Conservation (phyloP, 2,888 invertebrate species). For the Lucinisca nassula region DNA sequence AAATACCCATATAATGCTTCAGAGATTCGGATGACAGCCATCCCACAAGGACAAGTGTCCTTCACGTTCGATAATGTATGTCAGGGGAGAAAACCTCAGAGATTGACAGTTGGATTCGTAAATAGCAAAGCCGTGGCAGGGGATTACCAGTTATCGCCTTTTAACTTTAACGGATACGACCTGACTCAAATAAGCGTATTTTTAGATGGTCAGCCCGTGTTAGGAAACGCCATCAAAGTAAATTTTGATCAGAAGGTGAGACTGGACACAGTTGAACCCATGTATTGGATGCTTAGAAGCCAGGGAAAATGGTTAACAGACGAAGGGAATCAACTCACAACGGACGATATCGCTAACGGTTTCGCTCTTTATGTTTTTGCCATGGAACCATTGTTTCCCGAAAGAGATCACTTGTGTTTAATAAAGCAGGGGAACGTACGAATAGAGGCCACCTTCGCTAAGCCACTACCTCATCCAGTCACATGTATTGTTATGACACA, state of each 20-base stretch:
- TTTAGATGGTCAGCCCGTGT: slow-evolving; percentile 16
- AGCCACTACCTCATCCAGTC: slow-evolving; percentile 9
- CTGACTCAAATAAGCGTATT: slow-evolving; percentile 26
- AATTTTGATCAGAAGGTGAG: slow-evolving; percentile 15
- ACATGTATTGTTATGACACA: slow-evolving; percentile 38
- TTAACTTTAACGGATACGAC: slow-evolving; percentile 36
- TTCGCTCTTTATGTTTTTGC: slow-evolving; percentile 32
- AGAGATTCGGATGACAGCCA: not conserved
- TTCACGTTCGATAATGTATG: slow-evolving; percentile 41
- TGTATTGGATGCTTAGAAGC: slow-evolving; percentile 3
- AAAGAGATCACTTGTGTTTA: slow-evolving; percentile 1
- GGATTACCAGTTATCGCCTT: slow-evolving; percentile 14
- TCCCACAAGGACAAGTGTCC: not conserved
- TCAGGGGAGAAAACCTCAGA: slow-evolving; percentile 23
- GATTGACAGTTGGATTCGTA: slow-evolving; percentile 35
- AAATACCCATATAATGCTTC: not conserved
- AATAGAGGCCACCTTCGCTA: slow-evolving; percentile 19
- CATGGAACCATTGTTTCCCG: slow-evolving; percentile 26
- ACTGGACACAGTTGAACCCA: not conserved
- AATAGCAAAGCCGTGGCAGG: slow-evolving; percentile 37
- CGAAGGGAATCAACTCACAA: slow-evolving; percentile 9
- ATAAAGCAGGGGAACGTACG: slow-evolving; percentile 36
- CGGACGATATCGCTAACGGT: slow-evolving; percentile 17
- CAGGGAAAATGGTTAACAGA: slow-evolving; percentile 16
- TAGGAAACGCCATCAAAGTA: slow-evolving; percentile 16